Evolutionary conservation across 2,113 vertebrate species (phyloP), one percentile per base, ranked within the genome.

Genomic region (Pithys albifrons): DNA sequence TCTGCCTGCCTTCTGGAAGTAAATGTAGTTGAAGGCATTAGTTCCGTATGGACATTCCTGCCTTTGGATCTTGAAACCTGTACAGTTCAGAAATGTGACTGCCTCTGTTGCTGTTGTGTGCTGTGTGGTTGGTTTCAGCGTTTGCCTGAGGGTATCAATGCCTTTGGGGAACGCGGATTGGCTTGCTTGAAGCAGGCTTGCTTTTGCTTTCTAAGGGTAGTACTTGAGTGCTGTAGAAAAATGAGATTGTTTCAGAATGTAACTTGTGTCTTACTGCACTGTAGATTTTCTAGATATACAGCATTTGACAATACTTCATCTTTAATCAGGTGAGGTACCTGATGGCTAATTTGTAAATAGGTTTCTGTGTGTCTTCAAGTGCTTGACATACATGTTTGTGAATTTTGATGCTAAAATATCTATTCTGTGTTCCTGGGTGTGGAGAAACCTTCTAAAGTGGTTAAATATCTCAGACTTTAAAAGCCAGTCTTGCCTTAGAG

Each of bases 101-200:
- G 69, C 41, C 33, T 3, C 35, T 37, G 0, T 41, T 0, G 0
- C 33, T 82, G 10, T 61, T 89, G 10, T 43, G 5, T 31, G 10
- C 28, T 61, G 11, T 25, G 28, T 55, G 27, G 7, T 55, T 59
- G 59, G 33, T 91, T 54, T 78, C 52, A 87, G 25, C 5, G 1
- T 72, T 89, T 91, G 65, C 52, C 24, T 67, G 35, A 14, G 41
- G 7, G 14, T 48, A 28, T 74, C 39, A 19, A 29, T 77, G 20
- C 37, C n/a, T 70, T 84, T 54, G 43, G n/a, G 33, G 28, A 58
- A 37, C 24, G 20, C 46, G 57, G 5, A 8, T 37, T 85, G n/a
- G 9, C 19, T 92, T 54, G 31, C 31, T 43, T 75, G 73, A 45
- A 83, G 43, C 41, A 52, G 49, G 8, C 55, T 58, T 64, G 22